Evolutionary conservation across 1,140 invertebrate genomes (phyloP), one percentile per base, ranked within the genome.

Genomic region (Anastrepha obliqua): DNA sequence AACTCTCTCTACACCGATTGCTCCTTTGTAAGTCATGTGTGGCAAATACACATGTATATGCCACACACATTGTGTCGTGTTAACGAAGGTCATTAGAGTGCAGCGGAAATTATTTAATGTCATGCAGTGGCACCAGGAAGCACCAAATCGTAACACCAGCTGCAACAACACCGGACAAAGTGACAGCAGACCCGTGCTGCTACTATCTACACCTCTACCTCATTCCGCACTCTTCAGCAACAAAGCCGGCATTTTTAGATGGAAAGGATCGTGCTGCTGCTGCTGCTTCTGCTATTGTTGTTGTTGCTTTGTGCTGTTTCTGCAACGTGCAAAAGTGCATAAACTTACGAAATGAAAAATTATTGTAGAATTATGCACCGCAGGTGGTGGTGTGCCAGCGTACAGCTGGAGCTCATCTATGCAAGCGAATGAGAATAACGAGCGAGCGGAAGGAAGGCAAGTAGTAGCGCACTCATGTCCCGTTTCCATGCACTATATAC

Each of bases 21-120:
- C 70, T 74, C 42, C 44, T 74, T 74, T 74, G 15, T 51, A 74
- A 17, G 70, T 47, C 70, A 74, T 17, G 44, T 74, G 67, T 74
- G 44, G 39, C 67, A 42, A 67, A 67, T 47, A 74, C 67, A 74
- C 70, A 74, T 74, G 70, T 74, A 47, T n/a, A 74, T 74, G n/a
- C n/a, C 70, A 74, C 70, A 74, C 29, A 74, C 70, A 29, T 74
- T 74, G 70, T 74, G 70, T 74, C 70, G 70, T 74, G 70, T 74
- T 74, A 74, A 74, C 70, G 70, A 74, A 74, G 70, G 70, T 74
- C 70, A 74, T 74, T 74, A 74, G 70, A 74, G 70, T 74, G 70
- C 44, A 74, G 70, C 70, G 70, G 70, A 74, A 74, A 74, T 74
- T 51, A 74, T 74, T 74, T 74, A 74, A 74, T 74, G 70, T 74